These are phyloP conservation scores for Nothura maculosa DNA, from an alignment of 2,797 vertebrate species.

Conservation along the genomic window DNA sequence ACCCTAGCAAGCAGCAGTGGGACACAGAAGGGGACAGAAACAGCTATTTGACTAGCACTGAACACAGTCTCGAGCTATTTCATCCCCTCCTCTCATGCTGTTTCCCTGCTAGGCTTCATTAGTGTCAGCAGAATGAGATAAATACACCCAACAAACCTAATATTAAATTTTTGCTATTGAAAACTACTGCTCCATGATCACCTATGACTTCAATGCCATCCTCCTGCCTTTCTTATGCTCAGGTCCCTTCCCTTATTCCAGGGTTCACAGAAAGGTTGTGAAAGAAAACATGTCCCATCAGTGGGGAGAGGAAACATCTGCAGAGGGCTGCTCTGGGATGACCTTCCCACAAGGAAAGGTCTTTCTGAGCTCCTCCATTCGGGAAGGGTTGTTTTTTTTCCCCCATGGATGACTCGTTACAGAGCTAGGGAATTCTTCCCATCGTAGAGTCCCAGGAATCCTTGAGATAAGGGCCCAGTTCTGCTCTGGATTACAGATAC, in stretches of 20 bases:
- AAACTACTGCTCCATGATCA: not conserved
- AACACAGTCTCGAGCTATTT: not conserved
- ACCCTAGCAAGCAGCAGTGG: not conserved
- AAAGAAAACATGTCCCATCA: not conserved
- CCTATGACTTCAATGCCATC: not conserved
- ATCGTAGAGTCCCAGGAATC: not conserved
- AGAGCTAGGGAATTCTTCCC: not conserved
- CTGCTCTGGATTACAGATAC: not conserved
- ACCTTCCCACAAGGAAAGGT: not conserved
- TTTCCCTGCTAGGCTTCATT: not conserved
- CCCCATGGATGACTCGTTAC: not conserved
- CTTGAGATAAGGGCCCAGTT: not conserved
- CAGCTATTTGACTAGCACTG: not conserved
- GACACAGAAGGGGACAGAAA: not conserved
- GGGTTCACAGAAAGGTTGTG: not conserved
- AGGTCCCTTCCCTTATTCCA: not conserved
- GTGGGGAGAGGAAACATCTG: not conserved
- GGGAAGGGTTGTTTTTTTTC: not conserved
- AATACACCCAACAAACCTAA: not conserved
- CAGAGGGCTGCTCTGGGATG: not conserved
- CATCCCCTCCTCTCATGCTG: not conserved
- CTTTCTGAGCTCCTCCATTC: accelerated
- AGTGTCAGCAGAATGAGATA: not conserved
- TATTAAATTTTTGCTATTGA: not conserved
- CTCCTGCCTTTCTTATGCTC: not conserved